Evolutionary conservation across 1,140 invertebrate genomes (phyloP), one percentile per base, ranked within the genome.

Genomic region (Zaprionus tsacasi): DNA sequence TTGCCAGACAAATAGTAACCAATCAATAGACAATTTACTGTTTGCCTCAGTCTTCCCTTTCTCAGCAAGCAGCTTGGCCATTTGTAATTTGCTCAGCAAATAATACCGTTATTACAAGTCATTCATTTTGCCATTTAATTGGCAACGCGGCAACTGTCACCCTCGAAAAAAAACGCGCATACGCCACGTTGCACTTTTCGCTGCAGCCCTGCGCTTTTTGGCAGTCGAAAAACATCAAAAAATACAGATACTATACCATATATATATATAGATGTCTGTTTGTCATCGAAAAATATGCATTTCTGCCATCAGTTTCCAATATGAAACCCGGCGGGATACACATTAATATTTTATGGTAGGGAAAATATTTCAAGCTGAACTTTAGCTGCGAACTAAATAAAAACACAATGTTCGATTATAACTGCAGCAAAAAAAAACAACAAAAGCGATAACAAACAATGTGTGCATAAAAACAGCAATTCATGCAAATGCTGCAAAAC

Each of bases 11-110:
- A 75, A 75, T 70, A 59, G 59, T 54, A 64, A 45, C 67, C 73
- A 87, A 88, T 87, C 82, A 87, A 88, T 88, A 77, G 67, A 78
- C 83, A 78, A 87, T 87, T 87, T 86, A 82, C 83, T 82, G 56
- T 79, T 87, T 69, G 64, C 78, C 56, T 33, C 35, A 30, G 25
- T 38, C 30, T 30, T 2, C 27, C 27, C 27, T 79, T 68, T 68
- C 76, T 30, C 27, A 30, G 27, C 27, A 30, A 52, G 64, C 73
- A 54, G 38, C 21, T 45, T 43, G 40, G 21, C 13, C 65, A 52
- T 40, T 15, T 75, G 82, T 70, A 81, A 78, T 86, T 86, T 76
- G 68, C 70, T 82, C 76, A 56, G 64, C 48, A 61, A 74, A 61
- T 63, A 63, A 63, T 61, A 50, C 33, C 66, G 27, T 76, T 88